Base-by-base conservation (phyloP, 2,113 vertebrate species). In the Chionodraco myersi region DNA sequence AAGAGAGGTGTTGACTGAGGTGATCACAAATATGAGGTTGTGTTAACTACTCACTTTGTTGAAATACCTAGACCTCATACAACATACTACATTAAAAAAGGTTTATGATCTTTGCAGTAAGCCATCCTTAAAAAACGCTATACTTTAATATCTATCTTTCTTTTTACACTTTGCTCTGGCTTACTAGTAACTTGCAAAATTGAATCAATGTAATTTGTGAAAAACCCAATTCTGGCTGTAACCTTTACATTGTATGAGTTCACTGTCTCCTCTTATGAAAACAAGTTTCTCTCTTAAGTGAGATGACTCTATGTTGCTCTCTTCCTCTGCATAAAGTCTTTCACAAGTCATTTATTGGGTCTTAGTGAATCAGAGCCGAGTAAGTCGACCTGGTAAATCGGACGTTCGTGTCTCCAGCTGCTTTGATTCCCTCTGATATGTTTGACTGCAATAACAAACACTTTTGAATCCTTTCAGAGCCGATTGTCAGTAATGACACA, bases 361-460 rank as follows among this genome's bases (percentile, higher is more conserved):
- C 74, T 64, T 75, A 77, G 74, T 58, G 48, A 86, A 81, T 89
- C 72, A 82, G 30, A 51, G 80, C 57, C 56, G 74, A 81, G 71
- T 57, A 72, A 82, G 70, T 79, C 13, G n/a, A 77, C 72, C 61
- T 76, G 66, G 77, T 84, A 86, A 86, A 83, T 77, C 11, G 2
- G 59, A 79, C 53, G 1, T 58, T 84, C 58, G 65, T 52, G 16
- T 72, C 72, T 86, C 65, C 70, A 73, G 85, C 85, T 86, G 87
- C 80, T 83, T 83, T 48, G 71, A 73, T 51, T 86, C 82, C 69
- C 51, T 60, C 34, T 18, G 82, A 82, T 74, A 64, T 4, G 3
- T 86, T 85, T 76, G 82, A 82, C 89, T 90, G 83, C 66, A 88
- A 80, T 72, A 89, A 91, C 81, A 92, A 90, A 89, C 83, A 77